Evolutionary conservation across 1,140 invertebrate genomes (phyloP).

Genomic region (Andricus grossulariae): DNA sequence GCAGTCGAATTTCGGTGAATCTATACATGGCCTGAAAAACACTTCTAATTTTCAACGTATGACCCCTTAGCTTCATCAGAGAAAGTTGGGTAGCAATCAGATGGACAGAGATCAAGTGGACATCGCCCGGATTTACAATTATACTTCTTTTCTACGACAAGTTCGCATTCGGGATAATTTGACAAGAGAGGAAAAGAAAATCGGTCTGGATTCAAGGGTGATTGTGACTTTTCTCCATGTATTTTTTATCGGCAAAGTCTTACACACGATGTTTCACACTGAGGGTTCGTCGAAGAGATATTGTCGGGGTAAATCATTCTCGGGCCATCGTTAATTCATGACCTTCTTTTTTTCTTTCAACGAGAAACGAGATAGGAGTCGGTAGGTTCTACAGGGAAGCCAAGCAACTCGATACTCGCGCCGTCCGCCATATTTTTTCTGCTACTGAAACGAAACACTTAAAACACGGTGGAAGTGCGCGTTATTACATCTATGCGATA

Average conservation of each 20-base stretch:
- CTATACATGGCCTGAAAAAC: too few species aligned
- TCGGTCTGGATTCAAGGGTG: background rate
- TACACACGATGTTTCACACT: background rate
- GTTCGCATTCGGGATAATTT: too few species aligned
- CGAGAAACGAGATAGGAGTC: constrained; percentile 33
- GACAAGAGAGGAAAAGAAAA: background rate
- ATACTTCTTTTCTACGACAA: too few species aligned
- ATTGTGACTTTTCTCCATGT: background rate
- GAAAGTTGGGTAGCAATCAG: too few species aligned
- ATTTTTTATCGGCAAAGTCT: background rate
- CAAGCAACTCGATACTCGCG: constrained; percentile 45
- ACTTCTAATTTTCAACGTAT: too few species aligned
- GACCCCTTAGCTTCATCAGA: too few species aligned
- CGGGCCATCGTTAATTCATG: constrained; percentile 45
- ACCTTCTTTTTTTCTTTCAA: constrained; percentile 36
- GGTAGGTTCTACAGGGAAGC: constrained; percentile 29
- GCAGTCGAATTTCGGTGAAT: too few species aligned
- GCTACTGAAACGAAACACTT: constrained; percentile 62
- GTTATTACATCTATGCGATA: constrained; percentile 71
- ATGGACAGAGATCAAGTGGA: too few species aligned
- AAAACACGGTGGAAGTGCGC: constrained; percentile 60
- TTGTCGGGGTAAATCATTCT: constrained; percentile 36
- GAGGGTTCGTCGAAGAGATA: constrained; percentile 23
- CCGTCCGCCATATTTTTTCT: constrained; percentile 52
- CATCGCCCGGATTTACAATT: too few species aligned